Base-by-base conservation (phyloP, 2,113 vertebrate species). In the Corvus hawaiiensis region DNA sequence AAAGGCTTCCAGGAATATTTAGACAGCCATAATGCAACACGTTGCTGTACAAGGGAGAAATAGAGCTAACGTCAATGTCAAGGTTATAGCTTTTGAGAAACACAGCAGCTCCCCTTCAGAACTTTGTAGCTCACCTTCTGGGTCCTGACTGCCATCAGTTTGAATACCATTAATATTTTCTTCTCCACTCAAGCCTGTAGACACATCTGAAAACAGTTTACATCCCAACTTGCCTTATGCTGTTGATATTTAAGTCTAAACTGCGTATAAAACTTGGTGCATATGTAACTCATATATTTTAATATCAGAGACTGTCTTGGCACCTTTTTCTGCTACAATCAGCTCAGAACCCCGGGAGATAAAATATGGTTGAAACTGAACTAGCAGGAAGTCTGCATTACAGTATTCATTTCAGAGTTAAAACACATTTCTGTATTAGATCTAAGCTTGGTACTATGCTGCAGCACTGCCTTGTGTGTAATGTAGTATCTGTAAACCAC, bases 151-250 rank as follows among this genome's bases (percentile, higher is more conserved):
- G 64, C 91, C 77, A 63, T 91, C 86, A 72, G 87, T 64, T 81
- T 64, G 64, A 93, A 72, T 58, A 58, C 52, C 30, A 75, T 74
- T 90, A 94, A 89, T 93, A 90, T 93, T 90, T 93, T 94, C 92
- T 77, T 96, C 89, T 94, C 88, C 74, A 78, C 72, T 91, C 39
- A 74, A 86, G 68, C n/a, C 72, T 33, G 6, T 61, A 79, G 66
- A 90, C 89, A 94, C 93, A 97, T 95, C 92, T 95, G 92, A 95
- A 97, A 94, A 76, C 43, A 89, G 92, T 96, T 96, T 96, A 84
- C 59, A 89, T 77, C 93, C 77, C 54, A 71, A 51, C 75, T 63
- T 90, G 78, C 44, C 32, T 84, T 93, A 69, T 64, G 71, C 87
- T 83, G 84, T 43, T 90, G 75, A 83, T 91, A 89, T 67, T 91